phyloP scores from a whole-genome alignment of 2,113 vertebrate species.

The Chaetura pelagica region DNA sequence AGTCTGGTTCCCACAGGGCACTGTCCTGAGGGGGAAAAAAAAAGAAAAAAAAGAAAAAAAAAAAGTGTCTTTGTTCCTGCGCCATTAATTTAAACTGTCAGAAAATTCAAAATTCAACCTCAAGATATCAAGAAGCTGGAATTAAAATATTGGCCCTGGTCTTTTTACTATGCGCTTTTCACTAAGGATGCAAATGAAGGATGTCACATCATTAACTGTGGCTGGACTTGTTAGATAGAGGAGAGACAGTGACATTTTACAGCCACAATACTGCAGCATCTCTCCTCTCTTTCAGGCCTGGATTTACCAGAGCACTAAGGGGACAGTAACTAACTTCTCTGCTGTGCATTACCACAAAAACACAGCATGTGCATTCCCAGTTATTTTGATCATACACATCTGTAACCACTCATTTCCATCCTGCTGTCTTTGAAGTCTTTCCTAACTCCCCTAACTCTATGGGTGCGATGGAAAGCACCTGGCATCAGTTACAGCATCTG shows the following conservation, averaged over 20 bases:
- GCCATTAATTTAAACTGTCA: neutral
- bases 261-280: neutral
- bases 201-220: neutral
- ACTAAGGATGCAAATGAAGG: neutral
- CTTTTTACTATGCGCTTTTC: neutral
- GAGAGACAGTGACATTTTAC: neutral
- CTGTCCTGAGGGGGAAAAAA: neutral
- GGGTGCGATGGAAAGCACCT: neutral
- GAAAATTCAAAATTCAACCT: neutral
- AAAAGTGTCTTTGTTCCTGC: neutral
- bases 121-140: neutral
- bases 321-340: neutral
- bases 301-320: neutral
- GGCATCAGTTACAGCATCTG: accelerated
- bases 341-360: neutral
- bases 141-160: neutral
- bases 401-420: neutral
- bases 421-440: neutral
- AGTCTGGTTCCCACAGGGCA: neutral
- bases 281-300: neutral
- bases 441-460: neutral
- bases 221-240: neutral
- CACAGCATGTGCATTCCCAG: accelerated
- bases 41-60: neutral
- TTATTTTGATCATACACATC: neutral